phyloP scores from a whole-genome alignment of 2,888 invertebrate species.

The Drosophila engyochracea region DNA sequence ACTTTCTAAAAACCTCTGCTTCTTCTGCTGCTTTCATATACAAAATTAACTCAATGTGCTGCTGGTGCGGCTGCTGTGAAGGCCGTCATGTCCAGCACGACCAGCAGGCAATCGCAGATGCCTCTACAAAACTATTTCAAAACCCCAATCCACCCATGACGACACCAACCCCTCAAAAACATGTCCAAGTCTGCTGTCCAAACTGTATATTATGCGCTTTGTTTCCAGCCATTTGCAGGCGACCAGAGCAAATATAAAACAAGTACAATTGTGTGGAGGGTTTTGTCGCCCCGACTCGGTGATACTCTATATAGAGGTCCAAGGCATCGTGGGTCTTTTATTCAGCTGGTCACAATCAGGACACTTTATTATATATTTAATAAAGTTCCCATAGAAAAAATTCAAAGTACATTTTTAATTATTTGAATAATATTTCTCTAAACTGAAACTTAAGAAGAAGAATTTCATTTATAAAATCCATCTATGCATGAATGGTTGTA shows the following conservation, averaged over 20 bases:
- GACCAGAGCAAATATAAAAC: slow-evolving; percentile 21
- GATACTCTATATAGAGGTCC: slow-evolving; percentile 9
- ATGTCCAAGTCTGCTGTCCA: slow-evolving; percentile 33
- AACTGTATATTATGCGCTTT: slow-evolving; percentile 48
- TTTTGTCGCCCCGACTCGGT: neutral
- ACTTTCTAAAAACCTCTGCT: slow-evolving; percentile 28
- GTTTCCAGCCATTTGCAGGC: slow-evolving; percentile 61
- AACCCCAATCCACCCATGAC: slow-evolving; percentile 3
- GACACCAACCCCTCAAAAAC: slow-evolving; percentile 15
- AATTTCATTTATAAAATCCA: neutral
- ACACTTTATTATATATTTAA: neutral
- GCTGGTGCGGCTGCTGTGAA: slow-evolving; percentile 24
- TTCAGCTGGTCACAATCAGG: neutral
- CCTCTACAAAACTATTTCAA: slow-evolving; percentile 49
- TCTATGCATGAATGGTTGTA: neutral
- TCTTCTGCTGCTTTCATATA: slow-evolving; percentile 18
- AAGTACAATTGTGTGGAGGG: slow-evolving; percentile 13
- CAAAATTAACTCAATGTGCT: slow-evolving; percentile 42
- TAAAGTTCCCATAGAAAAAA: neutral
- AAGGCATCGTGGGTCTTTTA: neutral
- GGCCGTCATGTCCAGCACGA: slow-evolving; percentile 44
- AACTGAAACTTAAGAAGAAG: neutral
- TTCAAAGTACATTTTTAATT: neutral
- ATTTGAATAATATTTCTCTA: neutral
- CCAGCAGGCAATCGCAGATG: slow-evolving; percentile 43